These are phyloP conservation scores for Ormia ochracea DNA, from an alignment of 2,888 invertebrate genomes.

Conservation along the genomic window DNA sequence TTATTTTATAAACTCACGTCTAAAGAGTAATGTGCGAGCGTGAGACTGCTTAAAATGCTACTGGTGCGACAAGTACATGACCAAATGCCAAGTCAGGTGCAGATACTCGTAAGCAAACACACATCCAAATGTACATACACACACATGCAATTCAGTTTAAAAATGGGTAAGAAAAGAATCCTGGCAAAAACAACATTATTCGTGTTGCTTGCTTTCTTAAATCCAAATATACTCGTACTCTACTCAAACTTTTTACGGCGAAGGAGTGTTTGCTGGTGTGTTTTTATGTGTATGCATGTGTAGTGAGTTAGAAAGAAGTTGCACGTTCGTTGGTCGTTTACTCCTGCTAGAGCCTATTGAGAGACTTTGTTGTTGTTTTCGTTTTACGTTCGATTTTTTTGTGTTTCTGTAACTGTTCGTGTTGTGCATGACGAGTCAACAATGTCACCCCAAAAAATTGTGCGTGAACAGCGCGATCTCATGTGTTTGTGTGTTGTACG, in stretches of 20 bases:
- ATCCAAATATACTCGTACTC: not conserved
- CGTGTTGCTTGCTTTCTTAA: not conserved
- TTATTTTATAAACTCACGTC: conserved; percentile 53
- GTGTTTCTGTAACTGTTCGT: conserved; percentile 58
- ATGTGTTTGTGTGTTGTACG: not conserved
- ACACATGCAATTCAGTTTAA: not conserved
- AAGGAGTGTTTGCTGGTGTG: not conserved
- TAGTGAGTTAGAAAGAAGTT: conserved; percentile 44
- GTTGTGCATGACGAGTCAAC: conserved; percentile 70
- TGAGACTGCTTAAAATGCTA: conserved; percentile 78
- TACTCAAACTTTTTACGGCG: conserved; percentile 17
- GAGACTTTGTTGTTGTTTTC: conserved; percentile 58
- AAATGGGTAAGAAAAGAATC: conserved; percentile 42
- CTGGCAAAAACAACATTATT: conserved; percentile 49
- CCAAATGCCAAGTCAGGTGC: conserved; percentile 75
- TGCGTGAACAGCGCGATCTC: conserved; percentile 36
- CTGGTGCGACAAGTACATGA: conserved; percentile 77
- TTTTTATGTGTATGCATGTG: conserved; percentile 45
- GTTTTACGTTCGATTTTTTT: conserved; percentile 2
- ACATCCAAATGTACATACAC: not conserved
- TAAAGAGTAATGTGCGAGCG: conserved; percentile 72
- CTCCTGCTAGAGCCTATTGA: conserved; percentile 59
- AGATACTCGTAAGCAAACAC: conserved; percentile 9
- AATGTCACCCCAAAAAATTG: conserved; percentile 70
- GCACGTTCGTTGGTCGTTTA: conserved; percentile 66